A percentile compares a stretch with the other conserved stretches of the same genome.
phyloP scores from a whole-genome alignment of 2,888 invertebrate species.

The Cenopis cana region DNA sequence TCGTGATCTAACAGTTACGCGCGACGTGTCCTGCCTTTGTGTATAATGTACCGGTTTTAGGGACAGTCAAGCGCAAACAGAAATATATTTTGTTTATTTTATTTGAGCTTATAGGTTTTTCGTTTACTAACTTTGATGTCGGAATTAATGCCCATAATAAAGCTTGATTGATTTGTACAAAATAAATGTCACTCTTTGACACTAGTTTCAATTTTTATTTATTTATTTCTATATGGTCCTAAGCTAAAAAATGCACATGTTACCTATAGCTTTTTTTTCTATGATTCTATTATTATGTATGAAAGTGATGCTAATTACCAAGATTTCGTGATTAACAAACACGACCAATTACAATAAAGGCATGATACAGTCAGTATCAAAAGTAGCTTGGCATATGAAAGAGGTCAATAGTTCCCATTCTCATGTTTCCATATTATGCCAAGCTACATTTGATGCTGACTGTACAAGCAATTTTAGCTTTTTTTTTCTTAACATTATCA shows the following conservation, averaged over 20 bases:
- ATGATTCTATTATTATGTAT: background rate
- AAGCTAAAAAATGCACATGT: too few relatives aligned
- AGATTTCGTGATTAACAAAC: background rate
- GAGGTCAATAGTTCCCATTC: too few relatives aligned
- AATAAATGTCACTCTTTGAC: background rate
- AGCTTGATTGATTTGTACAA: background rate
- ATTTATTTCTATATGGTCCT: too few relatives aligned
- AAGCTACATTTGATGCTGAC: too few relatives aligned
- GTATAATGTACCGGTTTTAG: slow-evolving; percentile 49
- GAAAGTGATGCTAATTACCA: background rate
- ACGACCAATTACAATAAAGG: background rate
- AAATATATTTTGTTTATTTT: background rate
- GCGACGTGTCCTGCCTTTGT: slow-evolving; percentile 58
- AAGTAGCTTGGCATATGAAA: too few relatives aligned
- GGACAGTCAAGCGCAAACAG: slow-evolving; percentile 38
- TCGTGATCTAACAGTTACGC: slow-evolving; percentile 65
- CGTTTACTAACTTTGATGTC: background rate
- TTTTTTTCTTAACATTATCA: too few relatives aligned
- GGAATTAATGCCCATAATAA: background rate
- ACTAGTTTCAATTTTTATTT: background rate
- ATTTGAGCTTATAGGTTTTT: background rate
- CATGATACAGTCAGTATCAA: too few relatives aligned
- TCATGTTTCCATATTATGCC: too few relatives aligned
- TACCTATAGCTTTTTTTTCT: too few relatives aligned
- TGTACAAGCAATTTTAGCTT: too few relatives aligned